Evolutionary conservation across 2,797 vertebrate genomes (phyloP).

Genomic region (Cyclura pinguis): DNA sequence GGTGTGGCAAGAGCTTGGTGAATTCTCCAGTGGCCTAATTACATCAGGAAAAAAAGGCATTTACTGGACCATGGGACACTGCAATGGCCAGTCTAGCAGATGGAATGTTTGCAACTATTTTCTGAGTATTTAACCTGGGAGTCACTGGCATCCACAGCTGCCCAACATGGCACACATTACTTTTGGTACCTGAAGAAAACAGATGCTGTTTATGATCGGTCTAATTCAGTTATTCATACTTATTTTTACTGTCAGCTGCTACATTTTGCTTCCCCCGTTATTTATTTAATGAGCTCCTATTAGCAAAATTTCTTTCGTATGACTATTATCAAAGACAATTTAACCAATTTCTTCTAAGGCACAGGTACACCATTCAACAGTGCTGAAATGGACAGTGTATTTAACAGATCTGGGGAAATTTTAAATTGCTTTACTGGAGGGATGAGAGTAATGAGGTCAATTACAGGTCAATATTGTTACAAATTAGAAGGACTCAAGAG

Average conservation of each 20-base stretch:
- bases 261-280: constrained; percentile 11
- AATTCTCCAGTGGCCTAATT: background rate
- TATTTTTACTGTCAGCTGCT: constrained; percentile 64
- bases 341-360: constrained; percentile 34
- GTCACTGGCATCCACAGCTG: constrained; percentile 23
- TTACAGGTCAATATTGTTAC: constrained; percentile 53
- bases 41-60: background rate
- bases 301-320: constrained; percentile 61
- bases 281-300: constrained; percentile 51
- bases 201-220: constrained; percentile 33
- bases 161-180: constrained; percentile 41
- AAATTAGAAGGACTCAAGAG: constrained; percentile 54
- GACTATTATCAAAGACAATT: constrained; percentile 37
- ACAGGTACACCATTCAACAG: constrained; percentile 4
- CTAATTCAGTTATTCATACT: constrained; percentile 24
- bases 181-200: constrained; percentile 38
- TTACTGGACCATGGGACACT: background rate
- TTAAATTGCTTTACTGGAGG: constrained; percentile 59
- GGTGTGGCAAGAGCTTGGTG: background rate
- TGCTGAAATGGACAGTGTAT: constrained; percentile 31
- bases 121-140: constrained; percentile 24
- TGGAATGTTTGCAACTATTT: background rate
- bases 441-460: constrained; percentile 57
- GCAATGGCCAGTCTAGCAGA: background rate
- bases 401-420: constrained; percentile 56